Evolutionary conservation across 2,113 vertebrate species (phyloP).

Genomic region (Eretmochelys imbricata): DNA sequence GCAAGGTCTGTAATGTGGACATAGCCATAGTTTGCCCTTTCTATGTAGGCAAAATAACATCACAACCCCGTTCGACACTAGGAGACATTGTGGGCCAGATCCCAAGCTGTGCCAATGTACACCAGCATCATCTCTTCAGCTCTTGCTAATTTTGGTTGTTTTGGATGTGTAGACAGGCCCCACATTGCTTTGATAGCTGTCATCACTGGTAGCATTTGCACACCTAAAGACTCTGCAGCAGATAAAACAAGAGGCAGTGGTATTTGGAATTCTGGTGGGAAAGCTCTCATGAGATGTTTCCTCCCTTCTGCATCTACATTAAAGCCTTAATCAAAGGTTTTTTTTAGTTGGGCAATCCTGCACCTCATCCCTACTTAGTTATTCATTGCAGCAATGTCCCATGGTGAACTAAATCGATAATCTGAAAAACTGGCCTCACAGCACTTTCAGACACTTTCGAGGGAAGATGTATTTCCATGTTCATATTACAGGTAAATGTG

Average conservation of each 20-base stretch:
- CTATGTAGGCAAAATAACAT: not conserved
- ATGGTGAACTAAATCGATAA: not conserved
- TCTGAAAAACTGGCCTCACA: not conserved
- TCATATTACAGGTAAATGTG: conserved; percentile 5
- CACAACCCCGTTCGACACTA: not conserved
- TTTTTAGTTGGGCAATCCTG: not conserved
- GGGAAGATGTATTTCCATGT: not conserved
- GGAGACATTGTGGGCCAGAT: not conserved
- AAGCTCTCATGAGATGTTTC: not conserved
- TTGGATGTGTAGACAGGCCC: not conserved
- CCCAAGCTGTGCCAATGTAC: not conserved
- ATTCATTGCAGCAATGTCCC: not conserved
- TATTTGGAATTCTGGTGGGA: not conserved
- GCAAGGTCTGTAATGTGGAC: too few species aligned
- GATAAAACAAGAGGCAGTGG: not conserved
- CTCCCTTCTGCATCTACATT: not conserved
- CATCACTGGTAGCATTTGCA: not conserved
- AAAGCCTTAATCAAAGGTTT: not conserved
- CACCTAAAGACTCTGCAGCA: not conserved
- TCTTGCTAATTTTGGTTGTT: not conserved
- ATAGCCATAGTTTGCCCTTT: not conserved
- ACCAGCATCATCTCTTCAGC: not conserved
- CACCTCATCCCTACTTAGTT: not conserved
- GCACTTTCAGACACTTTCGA: not conserved
- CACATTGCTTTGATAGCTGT: not conserved